Percentiles rank a stretch among this genome's conserved stretches.
These are phyloP conservation scores for Calliphora vicina DNA, from an alignment of 1,140 invertebrate genomes.

Conservation along the genomic window DNA sequence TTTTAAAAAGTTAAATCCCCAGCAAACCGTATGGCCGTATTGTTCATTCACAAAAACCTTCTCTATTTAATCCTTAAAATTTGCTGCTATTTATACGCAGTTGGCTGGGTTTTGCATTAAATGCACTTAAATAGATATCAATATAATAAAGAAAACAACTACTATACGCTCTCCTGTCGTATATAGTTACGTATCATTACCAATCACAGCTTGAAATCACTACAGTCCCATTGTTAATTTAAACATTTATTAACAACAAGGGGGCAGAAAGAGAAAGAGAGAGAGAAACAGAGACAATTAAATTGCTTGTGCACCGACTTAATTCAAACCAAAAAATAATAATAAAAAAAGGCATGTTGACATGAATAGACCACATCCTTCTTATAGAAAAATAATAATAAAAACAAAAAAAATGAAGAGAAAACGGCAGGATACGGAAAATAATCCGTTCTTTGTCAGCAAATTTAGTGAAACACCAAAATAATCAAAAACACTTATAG, in stretches of 20 bases:
- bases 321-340: background rate
- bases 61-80: background rate
- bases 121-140: constrained; percentile 21
- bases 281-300: constrained; percentile 38
- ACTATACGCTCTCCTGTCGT: background rate
- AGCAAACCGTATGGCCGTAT: background rate
- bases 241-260: background rate
- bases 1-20: background rate
- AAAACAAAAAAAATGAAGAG: constrained; percentile 26
- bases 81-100: background rate
- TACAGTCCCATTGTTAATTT: constrained; percentile 8
- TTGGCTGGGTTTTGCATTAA: background rate
- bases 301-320: constrained; percentile 37
- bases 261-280: background rate
- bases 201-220: constrained; percentile 22
- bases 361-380: constrained; percentile 34
- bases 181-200: background rate
- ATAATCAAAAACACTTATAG: constrained; percentile 26
- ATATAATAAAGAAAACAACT: background rate
- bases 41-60: background rate
- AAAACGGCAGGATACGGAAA: constrained; percentile 42
- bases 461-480: constrained; percentile 38
- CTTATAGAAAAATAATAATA: no score
- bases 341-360: constrained; percentile 14
- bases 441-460: constrained; percentile 42